A percentile compares a stretch with the other conserved stretches of the same genome.
Conservation (phyloP, 2,888 invertebrate species). For the Standfussiana lucernea region DNA sequence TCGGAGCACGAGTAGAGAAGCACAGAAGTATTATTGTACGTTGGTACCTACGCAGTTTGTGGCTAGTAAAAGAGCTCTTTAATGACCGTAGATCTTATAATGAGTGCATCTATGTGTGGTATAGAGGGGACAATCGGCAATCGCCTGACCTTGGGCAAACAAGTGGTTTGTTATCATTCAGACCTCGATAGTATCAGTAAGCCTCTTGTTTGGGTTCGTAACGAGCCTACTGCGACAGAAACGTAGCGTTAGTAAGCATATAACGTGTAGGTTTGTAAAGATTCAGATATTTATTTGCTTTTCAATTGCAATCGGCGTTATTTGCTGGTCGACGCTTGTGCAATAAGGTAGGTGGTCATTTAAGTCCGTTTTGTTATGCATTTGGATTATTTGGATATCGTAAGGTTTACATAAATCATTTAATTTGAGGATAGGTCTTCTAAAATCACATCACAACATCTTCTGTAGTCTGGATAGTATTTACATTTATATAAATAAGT, state of each 20-base stretch:
- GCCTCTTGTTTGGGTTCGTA: slow-evolving; percentile 44
- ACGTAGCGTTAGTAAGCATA: slow-evolving; percentile 12
- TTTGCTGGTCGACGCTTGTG: slow-evolving; percentile 29
- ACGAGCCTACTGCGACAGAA: slow-evolving; percentile 44
- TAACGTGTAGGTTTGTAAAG: slow-evolving; percentile 20
- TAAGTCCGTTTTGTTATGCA: background rate
- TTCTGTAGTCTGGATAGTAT: background rate
- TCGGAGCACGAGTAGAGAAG: slow-evolving; percentile 41
- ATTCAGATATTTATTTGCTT: slow-evolving; percentile 49
- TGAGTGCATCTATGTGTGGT: slow-evolving; percentile 29
- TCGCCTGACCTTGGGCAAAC: slow-evolving; percentile 48
- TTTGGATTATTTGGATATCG: background rate
- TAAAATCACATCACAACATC: too few relatives aligned
- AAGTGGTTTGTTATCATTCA: slow-evolving; percentile 54
- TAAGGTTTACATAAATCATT: background rate
- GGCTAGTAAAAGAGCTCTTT: slow-evolving; percentile 38
- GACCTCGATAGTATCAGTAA: slow-evolving; percentile 43
- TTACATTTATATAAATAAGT: background rate
- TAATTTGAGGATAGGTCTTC: background rate
- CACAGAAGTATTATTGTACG: slow-evolving; percentile 30
- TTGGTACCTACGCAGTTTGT: slow-evolving; percentile 36
- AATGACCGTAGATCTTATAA: slow-evolving; percentile 32
- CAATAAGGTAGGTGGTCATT: slow-evolving; percentile 44
- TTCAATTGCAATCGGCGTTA: slow-evolving; percentile 29
- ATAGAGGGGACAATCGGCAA: slow-evolving; percentile 31